A percentile compares a stretch with the other conserved stretches of the same genome.
Evolutionary conservation across 2,113 vertebrate species (phyloP).

Genomic region (Burhinus bistriatus): DNA sequence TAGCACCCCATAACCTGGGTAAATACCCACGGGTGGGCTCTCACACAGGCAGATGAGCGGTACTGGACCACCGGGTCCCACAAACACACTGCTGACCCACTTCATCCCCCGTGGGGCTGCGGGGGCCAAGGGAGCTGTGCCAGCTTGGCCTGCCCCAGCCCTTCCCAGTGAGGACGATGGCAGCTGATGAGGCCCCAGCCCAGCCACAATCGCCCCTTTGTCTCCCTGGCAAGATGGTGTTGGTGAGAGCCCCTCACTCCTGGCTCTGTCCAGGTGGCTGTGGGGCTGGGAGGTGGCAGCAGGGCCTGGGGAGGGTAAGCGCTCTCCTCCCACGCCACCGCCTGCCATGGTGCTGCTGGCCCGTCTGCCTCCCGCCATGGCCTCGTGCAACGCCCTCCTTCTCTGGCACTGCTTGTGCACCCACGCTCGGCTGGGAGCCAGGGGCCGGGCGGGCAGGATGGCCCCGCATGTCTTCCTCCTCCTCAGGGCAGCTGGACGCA

Average conservation of each 20-base stretch:
- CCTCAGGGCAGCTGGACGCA: accelerated
- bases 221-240: background rate
- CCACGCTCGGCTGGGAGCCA: background rate
- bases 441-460: accelerated
- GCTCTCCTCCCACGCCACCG: accelerated
- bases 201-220: background rate
- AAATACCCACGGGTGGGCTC: background rate
- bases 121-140: background rate
- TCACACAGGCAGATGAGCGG: accelerated
- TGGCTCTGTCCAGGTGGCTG: accelerated
- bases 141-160: accelerated
- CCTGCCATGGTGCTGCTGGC: background rate
- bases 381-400: accelerated
- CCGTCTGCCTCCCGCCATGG: background rate
- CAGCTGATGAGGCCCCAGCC: background rate
- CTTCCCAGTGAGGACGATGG: background rate
- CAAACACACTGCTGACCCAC: background rate
- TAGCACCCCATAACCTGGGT: background rate
- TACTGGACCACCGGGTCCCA: accelerated
- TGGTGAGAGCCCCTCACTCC: background rate
- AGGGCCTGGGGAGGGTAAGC: background rate
- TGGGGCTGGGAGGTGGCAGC: background rate
- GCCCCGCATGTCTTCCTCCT: too few relatives aligned
- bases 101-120: accelerated
- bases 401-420: background rate